Base-by-base conservation (phyloP, 2,888 invertebrate species). In the Pardosa pseudoannulata region DNA sequence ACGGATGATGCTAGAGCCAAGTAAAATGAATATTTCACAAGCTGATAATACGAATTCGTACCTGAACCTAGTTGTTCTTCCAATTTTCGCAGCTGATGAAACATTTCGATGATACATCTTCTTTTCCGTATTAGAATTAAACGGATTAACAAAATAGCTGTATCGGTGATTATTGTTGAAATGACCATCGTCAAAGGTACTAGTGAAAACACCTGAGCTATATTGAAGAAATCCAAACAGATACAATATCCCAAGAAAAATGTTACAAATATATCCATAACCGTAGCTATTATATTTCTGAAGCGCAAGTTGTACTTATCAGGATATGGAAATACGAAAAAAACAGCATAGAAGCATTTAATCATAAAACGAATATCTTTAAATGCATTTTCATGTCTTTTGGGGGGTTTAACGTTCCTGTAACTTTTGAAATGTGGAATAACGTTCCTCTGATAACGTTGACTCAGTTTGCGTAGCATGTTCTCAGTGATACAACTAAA, bases 291-390 rank as follows among this genome's bases (percentile, higher is more conserved):
- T n/a, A n/a, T n/a, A 13, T 67, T 80, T 16, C 50, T 62, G 0
- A 67, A 0, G 0, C 0, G 11, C 0, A 29, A 29, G 0, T 3
- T 32, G 0, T 16, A 19, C 28, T 65, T 67, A 1, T 50, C 27
- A 16, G 46, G 46, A 28, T 46, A 31, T 3, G 72, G 72, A 27
- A 80, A 73, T 16, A 80, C 19, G 67, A 80, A 80, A 31, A 73
- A 67, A 2, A 80, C 80, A 9, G 28, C 36, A 28, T 80, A 80
- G 41, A 80, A 80, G 27, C 65, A 19, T 32, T 50, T 73, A 3
- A 46, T 50, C 6, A 80, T 41, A 9, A 73, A 46, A 0, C 23
- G n/a, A 11, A 73, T 32, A 31, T 73, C 50, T 28, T 73, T 56
- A 23, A 6, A 23, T 1, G 3, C 36, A 36, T 36, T 5, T 7